Evolutionary conservation across 2,797 vertebrate species (phyloP), one percentile per base, ranked within the genome.

Genomic region (Sebastiscus tertius): DNA sequence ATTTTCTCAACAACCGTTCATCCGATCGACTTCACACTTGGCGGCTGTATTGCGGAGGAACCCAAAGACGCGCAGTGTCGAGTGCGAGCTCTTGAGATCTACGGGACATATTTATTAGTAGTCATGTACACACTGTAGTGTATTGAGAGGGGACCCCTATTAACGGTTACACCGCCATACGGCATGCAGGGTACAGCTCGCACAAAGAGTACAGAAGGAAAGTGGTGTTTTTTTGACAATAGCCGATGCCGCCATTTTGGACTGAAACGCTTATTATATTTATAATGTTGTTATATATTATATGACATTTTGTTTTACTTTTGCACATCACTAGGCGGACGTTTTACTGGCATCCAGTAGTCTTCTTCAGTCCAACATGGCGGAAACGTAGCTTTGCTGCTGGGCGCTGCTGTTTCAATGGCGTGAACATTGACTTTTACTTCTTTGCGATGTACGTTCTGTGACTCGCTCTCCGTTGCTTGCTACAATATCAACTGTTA

Each of bases 361-460:
- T 33, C 8, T 8, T 2, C 8, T 33, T 33, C 33, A 33, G 33
- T 9, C 33, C 8, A 33, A 33, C 2, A 33, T 9, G 8, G 33
- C 8, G 33, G 8, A 33, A 33, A 8, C 8, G 33, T 9, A 33
- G 33, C 33, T 31, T 7, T 31, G 14, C 39, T 42, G 39, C 39
- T 42, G 39, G 39, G 39, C 0, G 0, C 39, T 46, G 42, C 14
- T 18, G 42, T 46, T 46, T 0, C 0, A 18, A 46, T 46, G 6
- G 42, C 8, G 16, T 46, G 16, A 18, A 46, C 39, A 39, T 42
- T 18, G 0, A 46, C 6, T 46, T 46, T 46, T 16, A 16, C 39
- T 42, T 42, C 39, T 42, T 42, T 2, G 33, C 2, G 3, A 16
- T 46, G 0, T 46, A 46, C 16, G 16, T 46, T 46, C 42, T 46